A percentile compares a stretch with the other conserved stretches of the same genome.
These are phyloP conservation scores for Tamias sibiricus DNA, from an alignment of 2,113 vertebrate species.

Conservation along the genomic window DNA sequence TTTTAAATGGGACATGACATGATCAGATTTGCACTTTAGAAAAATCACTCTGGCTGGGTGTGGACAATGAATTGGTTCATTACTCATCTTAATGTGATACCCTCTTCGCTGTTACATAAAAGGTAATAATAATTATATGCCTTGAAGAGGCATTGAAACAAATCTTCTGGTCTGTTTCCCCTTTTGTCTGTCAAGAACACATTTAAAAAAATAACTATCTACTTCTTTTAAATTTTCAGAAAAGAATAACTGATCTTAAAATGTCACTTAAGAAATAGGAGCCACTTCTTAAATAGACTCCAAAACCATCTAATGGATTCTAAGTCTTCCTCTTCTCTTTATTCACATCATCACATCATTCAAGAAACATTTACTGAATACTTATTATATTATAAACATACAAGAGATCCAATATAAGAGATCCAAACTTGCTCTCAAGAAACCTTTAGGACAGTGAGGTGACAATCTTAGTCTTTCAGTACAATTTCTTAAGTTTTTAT, in stretches of 20 bases:
- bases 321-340: constrained; percentile 31
- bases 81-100: constrained; percentile 76
- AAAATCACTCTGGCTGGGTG: constrained; percentile 50
- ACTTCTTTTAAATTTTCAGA: constrained; percentile 28
- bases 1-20: constrained; percentile 73
- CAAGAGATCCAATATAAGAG: not conserved
- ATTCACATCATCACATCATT: not conserved
- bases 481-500: not conserved
- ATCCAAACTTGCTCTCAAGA: not conserved
- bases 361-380: constrained; percentile 15
- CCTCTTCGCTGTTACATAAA: constrained; percentile 71
- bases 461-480: not conserved
- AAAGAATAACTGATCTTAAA: constrained; percentile 51
- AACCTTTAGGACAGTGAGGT: not conserved
- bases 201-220: not conserved
- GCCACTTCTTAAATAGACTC: not conserved
- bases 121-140: constrained; percentile 57
- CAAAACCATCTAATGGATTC: not conserved
- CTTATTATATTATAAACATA: not conserved
- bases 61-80: constrained; percentile 64
- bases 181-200: constrained; percentile 63
- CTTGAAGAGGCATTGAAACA: constrained; percentile 64
- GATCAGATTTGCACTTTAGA: constrained; percentile 69
- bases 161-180: constrained; percentile 66
- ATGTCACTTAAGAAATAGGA: constrained; percentile 56